Evolutionary conservation across 2,797 vertebrate species (phyloP).

Genomic region (Pristis pectinata): DNA sequence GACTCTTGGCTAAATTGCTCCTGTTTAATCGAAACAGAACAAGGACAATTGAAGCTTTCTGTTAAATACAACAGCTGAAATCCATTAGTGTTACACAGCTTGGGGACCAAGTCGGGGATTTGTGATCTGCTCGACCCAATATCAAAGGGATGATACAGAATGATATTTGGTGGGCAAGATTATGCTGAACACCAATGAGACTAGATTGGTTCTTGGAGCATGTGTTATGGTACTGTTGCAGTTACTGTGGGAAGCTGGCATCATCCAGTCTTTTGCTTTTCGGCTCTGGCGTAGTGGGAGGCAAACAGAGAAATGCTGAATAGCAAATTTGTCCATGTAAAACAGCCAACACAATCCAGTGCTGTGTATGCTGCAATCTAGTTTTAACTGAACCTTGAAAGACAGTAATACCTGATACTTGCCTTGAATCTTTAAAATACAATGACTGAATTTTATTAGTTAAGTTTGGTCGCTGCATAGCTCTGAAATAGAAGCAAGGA

Average conservation of each 20-base stretch:
- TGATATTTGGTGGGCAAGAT: not conserved
- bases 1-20: not conserved
- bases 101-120: not conserved
- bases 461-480: not conserved
- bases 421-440: not conserved
- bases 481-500: no score
- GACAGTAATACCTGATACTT: not conserved
- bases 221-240: not conserved
- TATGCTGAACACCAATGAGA: not conserved
- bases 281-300: not conserved
- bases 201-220: not conserved
- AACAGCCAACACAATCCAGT: not conserved
- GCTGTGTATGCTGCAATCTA: not conserved
- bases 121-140: not conserved
- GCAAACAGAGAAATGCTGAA: not conserved
- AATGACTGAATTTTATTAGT: not conserved
- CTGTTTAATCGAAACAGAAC: not conserved
- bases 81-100: not conserved
- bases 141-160: not conserved
- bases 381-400: not conserved
- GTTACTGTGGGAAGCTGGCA: not conserved
- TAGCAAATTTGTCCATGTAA: not conserved
- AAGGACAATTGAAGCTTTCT: not conserved
- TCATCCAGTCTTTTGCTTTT: not conserved
- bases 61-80: not conserved